Evolutionary conservation across 2,888 invertebrate genomes (phyloP), one percentile per base, ranked within the genome.

Genomic region (Lithosia quadra): DNA sequence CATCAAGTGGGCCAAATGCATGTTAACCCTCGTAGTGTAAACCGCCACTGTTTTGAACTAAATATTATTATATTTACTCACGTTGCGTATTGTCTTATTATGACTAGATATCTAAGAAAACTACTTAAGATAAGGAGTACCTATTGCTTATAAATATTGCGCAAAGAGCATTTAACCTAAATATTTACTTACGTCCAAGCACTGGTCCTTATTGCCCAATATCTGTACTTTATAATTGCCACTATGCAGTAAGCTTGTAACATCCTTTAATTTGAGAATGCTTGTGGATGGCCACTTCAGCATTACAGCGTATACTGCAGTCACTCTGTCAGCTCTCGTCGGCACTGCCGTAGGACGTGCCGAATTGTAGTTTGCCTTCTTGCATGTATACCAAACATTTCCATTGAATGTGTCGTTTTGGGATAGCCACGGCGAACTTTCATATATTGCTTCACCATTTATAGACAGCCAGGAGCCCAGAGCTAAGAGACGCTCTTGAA

Each of bases 391-490:
- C 98, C 98, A 98, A 13, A 98, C 96, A 0, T 95, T 86, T 0
- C 96, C 96, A n/a, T 96, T 84, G 1, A 95, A 63, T 0, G 97
- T 96, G 85, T 98, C 99, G 84, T 98, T 98, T 91, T 99, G 99
- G 69, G 95, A 92, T 0, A 86, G 88, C 98, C 98, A 99, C 0
- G 99, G 98, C 8, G 93, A 95, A 1, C 96, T 96, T 5, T 91
- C 93, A 85, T 98, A 99, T 78, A 99, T 98, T 0, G 98, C 98
- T 86, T 98, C 98, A 0, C 98, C 99, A 83, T 99, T 99, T n/a
- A 96, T 91, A 2, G 90, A 84, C 18, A 99, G 91, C 99, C 99
- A 99, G 21, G 91, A 80, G 2, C 99, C 99, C 79, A 99, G 95
- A 77, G 96, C 95, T 15, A 96, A 90, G 0, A 99, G 93, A 59